These are phyloP conservation scores for Cricetomys ansorgei DNA, from an alignment of 2,113 vertebrate species.

Conservation along the genomic window DNA sequence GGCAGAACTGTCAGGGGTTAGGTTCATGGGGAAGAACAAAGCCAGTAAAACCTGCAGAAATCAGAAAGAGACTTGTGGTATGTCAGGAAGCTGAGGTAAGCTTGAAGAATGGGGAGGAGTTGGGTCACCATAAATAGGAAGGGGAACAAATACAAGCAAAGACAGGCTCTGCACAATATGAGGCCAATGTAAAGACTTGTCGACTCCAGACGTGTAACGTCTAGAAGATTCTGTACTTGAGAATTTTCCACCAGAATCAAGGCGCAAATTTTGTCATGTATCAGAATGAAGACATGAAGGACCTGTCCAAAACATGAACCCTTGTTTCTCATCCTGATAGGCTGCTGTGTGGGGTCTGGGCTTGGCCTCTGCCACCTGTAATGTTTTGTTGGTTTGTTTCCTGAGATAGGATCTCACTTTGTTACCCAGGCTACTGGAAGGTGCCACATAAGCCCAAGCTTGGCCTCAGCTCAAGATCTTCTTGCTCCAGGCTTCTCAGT, in stretches of 20 bases:
- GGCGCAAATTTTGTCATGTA: background rate
- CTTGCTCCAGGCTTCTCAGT: background rate
- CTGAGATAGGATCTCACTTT: background rate
- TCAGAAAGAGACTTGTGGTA: background rate
- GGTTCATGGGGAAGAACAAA: background rate
- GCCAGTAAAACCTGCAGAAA: background rate
- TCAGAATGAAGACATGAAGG: background rate
- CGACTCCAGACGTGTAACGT: too few relatives aligned
- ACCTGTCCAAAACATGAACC: background rate
- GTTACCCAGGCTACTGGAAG: background rate
- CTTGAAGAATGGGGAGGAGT: background rate
- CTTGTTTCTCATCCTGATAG: accelerated
- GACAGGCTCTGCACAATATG: background rate
- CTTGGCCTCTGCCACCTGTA: background rate
- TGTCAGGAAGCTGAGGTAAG: background rate
- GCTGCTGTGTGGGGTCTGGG: background rate
- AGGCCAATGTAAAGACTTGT: background rate
- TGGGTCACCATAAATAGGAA: background rate
- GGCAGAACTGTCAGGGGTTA: background rate
- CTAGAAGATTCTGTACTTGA: too few relatives aligned
- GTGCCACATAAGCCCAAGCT: background rate
- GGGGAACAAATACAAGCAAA: background rate
- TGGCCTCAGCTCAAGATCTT: background rate
- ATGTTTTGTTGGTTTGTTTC: background rate
- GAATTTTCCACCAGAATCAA: background rate